Evolutionary conservation across 1,140 invertebrate species (phyloP).

Genomic region (Microplitis mediator): DNA sequence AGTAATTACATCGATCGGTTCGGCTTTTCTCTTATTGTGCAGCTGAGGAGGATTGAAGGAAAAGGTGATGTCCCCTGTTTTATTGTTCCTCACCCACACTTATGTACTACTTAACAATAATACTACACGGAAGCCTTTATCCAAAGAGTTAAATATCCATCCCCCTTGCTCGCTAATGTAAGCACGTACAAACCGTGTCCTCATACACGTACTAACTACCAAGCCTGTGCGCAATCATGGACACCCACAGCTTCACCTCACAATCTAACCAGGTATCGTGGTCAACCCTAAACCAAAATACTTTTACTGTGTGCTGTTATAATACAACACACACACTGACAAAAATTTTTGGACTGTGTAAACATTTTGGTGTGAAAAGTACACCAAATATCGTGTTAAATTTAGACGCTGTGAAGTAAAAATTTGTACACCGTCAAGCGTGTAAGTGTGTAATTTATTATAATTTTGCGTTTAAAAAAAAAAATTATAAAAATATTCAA

Average conservation of each 20-base stretch:
- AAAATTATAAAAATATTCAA: no score
- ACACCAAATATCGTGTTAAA: no score
- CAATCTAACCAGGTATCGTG: no score
- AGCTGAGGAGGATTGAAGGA: not conserved
- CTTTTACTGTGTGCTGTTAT: not conserved
- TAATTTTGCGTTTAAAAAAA: no score
- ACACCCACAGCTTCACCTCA: constrained; percentile 9
- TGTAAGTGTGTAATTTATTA: no score
- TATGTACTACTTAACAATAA: not conserved
- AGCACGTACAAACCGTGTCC: constrained; percentile 39
- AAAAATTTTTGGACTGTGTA: no score
- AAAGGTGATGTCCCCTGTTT: not conserved
- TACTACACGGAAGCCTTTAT: constrained; percentile 30
- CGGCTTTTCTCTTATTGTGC: not conserved
- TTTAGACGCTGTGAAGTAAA: no score
- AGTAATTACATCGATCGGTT: constrained; percentile 1
- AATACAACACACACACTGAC: no score
- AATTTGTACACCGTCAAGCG: no score
- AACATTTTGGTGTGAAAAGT: no score
- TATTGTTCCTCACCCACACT: not conserved
- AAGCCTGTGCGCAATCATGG: constrained; percentile 17
- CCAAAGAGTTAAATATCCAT: constrained; percentile 14
- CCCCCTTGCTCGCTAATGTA: constrained; percentile 19
- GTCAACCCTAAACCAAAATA: not conserved
- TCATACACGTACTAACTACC: constrained; percentile 37